Percentiles rank a stretch among this genome's conserved stretches.
Conservation (phyloP, 2,797 vertebrate genomes). For the Mus minutoides region DNA sequence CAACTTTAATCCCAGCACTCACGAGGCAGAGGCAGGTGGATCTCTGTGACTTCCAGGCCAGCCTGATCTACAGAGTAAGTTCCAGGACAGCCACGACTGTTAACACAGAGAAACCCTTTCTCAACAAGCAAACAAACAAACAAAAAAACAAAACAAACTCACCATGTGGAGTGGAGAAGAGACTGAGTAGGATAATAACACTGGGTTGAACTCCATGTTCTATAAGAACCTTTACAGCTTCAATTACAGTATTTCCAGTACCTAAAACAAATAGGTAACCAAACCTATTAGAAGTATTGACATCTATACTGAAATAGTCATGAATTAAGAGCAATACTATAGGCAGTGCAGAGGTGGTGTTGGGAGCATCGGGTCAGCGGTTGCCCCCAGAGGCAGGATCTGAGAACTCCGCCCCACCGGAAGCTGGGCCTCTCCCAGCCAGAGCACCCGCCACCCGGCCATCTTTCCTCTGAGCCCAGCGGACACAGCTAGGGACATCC, state of each 20-base stretch:
- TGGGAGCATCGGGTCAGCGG: no score
- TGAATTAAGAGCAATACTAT: slow-evolving; percentile 33
- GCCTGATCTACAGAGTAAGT: not conserved
- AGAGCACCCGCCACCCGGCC: no score
- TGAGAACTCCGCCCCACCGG: no score
- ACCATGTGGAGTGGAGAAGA: slow-evolving; percentile 98
- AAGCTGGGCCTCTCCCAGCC: no score
- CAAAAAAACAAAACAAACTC: slow-evolving; percentile 64
- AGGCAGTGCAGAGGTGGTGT: no score
- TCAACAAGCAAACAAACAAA: not conserved
- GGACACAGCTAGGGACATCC: no score
- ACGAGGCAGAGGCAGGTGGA: not conserved
- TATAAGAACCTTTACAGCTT: slow-evolving; percentile 95
- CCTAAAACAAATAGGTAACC: slow-evolving; percentile 86
- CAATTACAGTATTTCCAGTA: slow-evolving; percentile 98
- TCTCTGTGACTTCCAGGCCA: not conserved
- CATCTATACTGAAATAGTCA: slow-evolving; percentile 33
- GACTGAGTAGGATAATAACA: slow-evolving; percentile 97
- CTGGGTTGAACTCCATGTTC: slow-evolving; percentile 96
- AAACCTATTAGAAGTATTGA: slow-evolving; percentile 48
- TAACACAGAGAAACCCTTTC: not conserved
- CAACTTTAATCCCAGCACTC: not conserved
- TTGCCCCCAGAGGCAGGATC: no score
- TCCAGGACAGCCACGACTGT: not conserved
- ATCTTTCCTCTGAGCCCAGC: no score